These are phyloP conservation scores for Merluccius polli DNA, from an alignment of 2,797 vertebrate species.

Conservation along the genomic window DNA sequence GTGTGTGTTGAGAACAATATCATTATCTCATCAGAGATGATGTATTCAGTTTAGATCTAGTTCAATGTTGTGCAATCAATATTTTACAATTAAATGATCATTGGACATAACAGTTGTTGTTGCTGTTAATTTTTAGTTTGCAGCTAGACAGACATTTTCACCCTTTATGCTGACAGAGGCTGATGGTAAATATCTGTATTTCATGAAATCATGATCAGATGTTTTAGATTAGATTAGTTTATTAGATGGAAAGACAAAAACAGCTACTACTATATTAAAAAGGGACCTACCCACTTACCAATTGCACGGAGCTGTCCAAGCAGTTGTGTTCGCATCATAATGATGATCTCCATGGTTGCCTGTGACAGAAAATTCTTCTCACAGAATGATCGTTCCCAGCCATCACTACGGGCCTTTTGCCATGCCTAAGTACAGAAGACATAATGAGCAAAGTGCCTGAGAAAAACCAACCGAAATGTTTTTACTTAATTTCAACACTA, in stretches of 20 bases:
- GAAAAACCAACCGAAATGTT: not conserved
- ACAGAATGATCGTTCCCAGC: slow-evolving; percentile 91
- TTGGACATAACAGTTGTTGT: not conserved
- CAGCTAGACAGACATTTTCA: not conserved
- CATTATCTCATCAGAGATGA: no score
- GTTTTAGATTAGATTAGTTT: not conserved
- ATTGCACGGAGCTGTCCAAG: slow-evolving; percentile 93
- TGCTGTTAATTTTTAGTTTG: not conserved
- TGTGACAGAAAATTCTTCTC: slow-evolving; percentile 94
- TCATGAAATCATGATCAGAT: not conserved
- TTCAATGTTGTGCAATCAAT: no score
- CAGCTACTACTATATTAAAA: not conserved
- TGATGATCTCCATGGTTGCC: slow-evolving; percentile 92
- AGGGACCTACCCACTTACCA: slow-evolving; percentile 68
- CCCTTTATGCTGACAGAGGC: not conserved
- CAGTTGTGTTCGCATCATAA: slow-evolving; percentile 90
- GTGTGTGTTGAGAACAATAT: no score
- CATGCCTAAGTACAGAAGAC: slow-evolving; percentile 74
- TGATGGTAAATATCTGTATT: not conserved
- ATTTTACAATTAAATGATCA: not conserved
- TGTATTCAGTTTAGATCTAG: no score
- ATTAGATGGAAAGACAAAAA: not conserved
- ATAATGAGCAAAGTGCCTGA: not conserved
- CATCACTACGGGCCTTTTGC: slow-evolving; percentile 89
- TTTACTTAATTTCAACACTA: not conserved